These are phyloP conservation scores for Andrena dorsata DNA, from an alignment of 2,888 invertebrate genomes.

Conservation along the genomic window DNA sequence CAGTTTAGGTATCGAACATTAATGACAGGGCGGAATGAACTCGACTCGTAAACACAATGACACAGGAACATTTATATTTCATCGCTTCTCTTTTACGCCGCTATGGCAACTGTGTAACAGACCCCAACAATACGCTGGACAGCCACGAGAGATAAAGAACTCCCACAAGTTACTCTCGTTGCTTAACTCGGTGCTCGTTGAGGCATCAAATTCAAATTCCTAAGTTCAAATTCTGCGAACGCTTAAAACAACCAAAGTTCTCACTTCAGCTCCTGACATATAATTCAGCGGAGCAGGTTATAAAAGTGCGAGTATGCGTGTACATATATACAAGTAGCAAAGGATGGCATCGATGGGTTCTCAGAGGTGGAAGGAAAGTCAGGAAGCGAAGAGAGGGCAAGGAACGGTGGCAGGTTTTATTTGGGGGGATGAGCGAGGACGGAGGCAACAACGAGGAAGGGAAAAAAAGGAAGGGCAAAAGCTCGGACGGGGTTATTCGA, in stretches of 20 bases:
- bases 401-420: not conserved
- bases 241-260: not conserved
- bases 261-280: not conserved
- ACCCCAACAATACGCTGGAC: not conserved
- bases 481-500: constrained; percentile 21
- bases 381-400: not conserved
- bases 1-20: constrained; percentile 67
- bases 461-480: constrained; percentile 18
- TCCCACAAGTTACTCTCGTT: not conserved
- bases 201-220: not conserved
- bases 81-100: constrained; percentile 64
- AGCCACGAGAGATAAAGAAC: not conserved
- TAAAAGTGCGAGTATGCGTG: not conserved
- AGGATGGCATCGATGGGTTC: not conserved
- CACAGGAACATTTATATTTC: constrained; percentile 43
- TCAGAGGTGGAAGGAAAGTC: not conserved
- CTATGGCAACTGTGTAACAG: constrained; percentile 65
- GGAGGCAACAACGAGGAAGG: constrained; percentile 17
- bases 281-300: constrained; percentile 47
- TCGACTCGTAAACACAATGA: constrained; percentile 56
- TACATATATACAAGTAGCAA: constrained; percentile 10
- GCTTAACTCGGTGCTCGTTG: not conserved
- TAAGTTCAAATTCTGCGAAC: too few species aligned
- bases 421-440: not conserved
- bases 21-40: constrained; percentile 46